A percentile compares a stretch with the other conserved stretches of the same genome.
These are phyloP conservation scores for Dromius quadrimaculatus DNA, from an alignment of 2,888 invertebrate species.

Conservation along the genomic window DNA sequence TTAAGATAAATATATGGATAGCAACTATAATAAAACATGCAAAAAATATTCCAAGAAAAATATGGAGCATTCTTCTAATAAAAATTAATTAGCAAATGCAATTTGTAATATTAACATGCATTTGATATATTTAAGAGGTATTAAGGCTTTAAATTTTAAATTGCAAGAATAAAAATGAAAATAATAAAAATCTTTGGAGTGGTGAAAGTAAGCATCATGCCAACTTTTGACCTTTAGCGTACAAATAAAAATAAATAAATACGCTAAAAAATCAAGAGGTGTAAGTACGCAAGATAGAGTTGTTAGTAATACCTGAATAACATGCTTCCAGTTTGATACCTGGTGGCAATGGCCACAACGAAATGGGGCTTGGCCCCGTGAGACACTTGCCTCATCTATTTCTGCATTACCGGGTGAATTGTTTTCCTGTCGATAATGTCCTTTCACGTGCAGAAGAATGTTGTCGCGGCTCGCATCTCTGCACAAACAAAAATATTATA, in stretches of 20 bases:
- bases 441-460: slow-evolving; percentile 76
- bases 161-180: not conserved
- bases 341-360: slow-evolving; percentile 86
- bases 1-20: slow-evolving; percentile 26
- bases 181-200: not conserved
- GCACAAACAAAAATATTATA: slow-evolving; percentile 54
- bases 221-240: slow-evolving; percentile 42
- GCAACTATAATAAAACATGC: slow-evolving; percentile 16
- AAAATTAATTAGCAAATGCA: slow-evolving; percentile 11
- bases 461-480: slow-evolving; percentile 76
- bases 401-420: slow-evolving; percentile 50
- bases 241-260: slow-evolving; percentile 2
- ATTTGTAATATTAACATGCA: slow-evolving; percentile 15
- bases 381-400: slow-evolving; percentile 70
- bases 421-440: slow-evolving; percentile 70
- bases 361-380: slow-evolving; percentile 70
- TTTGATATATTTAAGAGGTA: slow-evolving; percentile 5
- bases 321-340: slow-evolving; percentile 87
- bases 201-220: slow-evolving; percentile 48
- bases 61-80: slow-evolving; percentile 4
- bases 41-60: slow-evolving; percentile 7
- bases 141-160: not conserved
- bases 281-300: slow-evolving; percentile 52
- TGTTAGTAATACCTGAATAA: slow-evolving; percentile 80
- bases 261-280: slow-evolving; percentile 52